These are phyloP conservation scores for Tillus elongatus DNA, from an alignment of 2,888 invertebrate genomes.

Conservation along the genomic window DNA sequence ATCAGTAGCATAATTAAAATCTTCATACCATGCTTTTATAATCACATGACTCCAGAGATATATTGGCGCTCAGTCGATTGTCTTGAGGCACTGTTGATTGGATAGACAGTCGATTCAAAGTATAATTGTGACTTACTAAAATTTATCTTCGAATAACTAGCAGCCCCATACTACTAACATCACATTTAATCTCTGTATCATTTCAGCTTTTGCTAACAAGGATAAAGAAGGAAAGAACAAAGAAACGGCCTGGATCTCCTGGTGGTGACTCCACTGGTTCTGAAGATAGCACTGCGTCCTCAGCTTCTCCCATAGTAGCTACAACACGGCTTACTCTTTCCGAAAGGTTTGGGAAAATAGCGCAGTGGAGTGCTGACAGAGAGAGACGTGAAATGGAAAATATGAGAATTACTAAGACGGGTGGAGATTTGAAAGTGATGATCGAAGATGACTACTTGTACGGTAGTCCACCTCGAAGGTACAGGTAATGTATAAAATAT, in stretches of 20 bases:
- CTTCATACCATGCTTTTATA: no score
- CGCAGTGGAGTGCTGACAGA: conserved; percentile 76
- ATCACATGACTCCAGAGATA: no score
- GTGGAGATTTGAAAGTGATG: conserved; percentile 66
- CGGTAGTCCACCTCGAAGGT: conserved; percentile 48
- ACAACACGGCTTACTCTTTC: conserved; percentile 64
- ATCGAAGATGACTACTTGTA: conserved; percentile 54
- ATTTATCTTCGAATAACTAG: no score
- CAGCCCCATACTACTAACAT: no score
- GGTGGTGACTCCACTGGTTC: conserved; percentile 50
- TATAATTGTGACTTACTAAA: no score
- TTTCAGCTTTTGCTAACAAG: conserved; percentile 35
- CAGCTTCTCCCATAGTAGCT: conserved; percentile 53
- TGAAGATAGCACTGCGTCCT: conserved; percentile 51
- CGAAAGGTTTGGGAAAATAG: conserved; percentile 85
- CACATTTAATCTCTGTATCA: no score
- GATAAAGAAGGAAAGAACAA: conserved; percentile 39
- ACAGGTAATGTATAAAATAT: no score
- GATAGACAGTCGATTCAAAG: no score
- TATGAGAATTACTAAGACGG: conserved; percentile 75
- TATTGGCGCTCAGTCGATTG: no score
- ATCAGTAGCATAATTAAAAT: no score
- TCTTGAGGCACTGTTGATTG: no score
- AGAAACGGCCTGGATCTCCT: conserved; percentile 41
- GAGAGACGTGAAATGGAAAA: conserved; percentile 72